These are phyloP conservation scores for Sitophilus oryzae DNA, from an alignment of 1,140 invertebrate species.

Conservation along the genomic window DNA sequence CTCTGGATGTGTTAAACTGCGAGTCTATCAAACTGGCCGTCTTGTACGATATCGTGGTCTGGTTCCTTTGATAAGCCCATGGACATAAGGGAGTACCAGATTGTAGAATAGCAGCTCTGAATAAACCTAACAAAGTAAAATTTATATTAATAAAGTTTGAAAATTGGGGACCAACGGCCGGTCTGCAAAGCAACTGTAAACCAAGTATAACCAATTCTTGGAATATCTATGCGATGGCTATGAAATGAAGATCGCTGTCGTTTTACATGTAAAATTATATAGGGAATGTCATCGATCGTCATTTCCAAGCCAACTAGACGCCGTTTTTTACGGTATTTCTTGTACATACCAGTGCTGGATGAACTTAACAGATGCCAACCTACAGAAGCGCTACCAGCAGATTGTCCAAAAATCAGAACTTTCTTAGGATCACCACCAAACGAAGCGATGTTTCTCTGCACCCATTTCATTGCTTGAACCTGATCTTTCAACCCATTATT, in stretches of 20 bases:
- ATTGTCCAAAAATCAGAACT: constrained; percentile 47
- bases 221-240: no score
- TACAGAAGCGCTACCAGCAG: constrained; percentile 45
- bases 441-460: constrained; percentile 41
- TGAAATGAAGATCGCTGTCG: no score
- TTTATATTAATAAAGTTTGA: neutral
- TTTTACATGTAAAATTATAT: no score
- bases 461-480: constrained; percentile 45
- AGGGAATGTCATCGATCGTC: no score
- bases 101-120: constrained; percentile 20
- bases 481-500: constrained; percentile 48
- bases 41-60: constrained; percentile 13
- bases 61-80: constrained; percentile 24
- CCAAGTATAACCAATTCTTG: no score
- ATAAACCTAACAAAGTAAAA: constrained; percentile 18
- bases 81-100: constrained; percentile 21
- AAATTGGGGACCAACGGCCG: neutral
- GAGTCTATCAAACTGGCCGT: constrained; percentile 18
- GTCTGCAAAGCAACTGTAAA: neutral
- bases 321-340: no score
- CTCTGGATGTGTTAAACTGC: constrained; percentile 3
- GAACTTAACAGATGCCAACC: constrained; percentile 48
- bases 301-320: no score
- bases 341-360: neutral
- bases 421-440: constrained; percentile 47